These are phyloP conservation scores for Caenorhabditis sp. DNA, from an alignment of 2,888 invertebrate species.

Conservation along the genomic window DNA sequence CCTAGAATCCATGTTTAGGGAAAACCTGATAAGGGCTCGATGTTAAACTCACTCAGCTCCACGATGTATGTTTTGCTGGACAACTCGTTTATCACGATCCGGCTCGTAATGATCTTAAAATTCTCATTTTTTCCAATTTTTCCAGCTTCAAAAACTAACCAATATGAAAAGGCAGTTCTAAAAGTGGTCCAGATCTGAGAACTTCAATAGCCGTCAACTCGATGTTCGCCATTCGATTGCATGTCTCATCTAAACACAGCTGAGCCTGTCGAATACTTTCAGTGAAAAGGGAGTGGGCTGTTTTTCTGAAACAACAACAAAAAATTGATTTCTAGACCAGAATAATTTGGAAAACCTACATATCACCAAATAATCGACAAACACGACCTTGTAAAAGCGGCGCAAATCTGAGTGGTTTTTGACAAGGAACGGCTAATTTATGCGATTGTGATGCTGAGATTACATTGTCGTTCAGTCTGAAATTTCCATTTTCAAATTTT, in stretches of 20 bases:
- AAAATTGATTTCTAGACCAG: no score
- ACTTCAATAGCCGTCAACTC: conserved; percentile 23
- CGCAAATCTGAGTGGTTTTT: conserved; percentile 32
- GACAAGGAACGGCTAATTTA: conserved; percentile 14
- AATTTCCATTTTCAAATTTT: background rate
- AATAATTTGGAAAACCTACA: conserved; percentile 9
- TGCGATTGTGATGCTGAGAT: conserved; percentile 2
- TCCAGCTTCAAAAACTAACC: background rate
- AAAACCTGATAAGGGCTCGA: background rate
- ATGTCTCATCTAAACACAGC: conserved; percentile 21
- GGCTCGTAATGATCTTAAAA: background rate
- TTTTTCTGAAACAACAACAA: conserved; percentile 10
- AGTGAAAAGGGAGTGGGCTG: conserved; percentile 8
- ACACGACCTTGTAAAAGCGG: conserved; percentile 41
- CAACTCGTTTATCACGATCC: conserved; percentile 2
- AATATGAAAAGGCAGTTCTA: conserved; percentile 2
- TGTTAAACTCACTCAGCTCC: conserved; percentile 1
- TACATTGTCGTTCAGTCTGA: conserved; percentile 20
- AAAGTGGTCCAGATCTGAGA: conserved; percentile 11
- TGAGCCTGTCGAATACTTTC: conserved; percentile 43
- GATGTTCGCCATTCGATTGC: conserved; percentile 30
- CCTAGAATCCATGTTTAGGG: background rate
- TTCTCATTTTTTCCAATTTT: background rate
- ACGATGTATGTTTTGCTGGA: conserved; percentile 6
- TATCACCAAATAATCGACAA: conserved; percentile 34